phyloP scores from a whole-genome alignment of 2,113 vertebrate genomes.

The Pseudopipra pipra region DNA sequence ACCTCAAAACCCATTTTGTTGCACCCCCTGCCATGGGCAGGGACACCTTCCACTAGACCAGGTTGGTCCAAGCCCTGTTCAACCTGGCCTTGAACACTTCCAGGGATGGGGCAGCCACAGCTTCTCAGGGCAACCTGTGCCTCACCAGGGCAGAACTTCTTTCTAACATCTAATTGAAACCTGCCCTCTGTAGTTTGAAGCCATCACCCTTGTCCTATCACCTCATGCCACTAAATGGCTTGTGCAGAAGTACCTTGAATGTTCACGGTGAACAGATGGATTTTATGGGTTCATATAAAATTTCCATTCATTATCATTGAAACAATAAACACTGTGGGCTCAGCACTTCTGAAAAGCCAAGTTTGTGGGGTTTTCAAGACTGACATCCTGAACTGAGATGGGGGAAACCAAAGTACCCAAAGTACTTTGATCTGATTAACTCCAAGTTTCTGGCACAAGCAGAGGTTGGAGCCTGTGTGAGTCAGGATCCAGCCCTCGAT shows the following conservation, averaged over 20 bases:
- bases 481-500: fast-evolving
- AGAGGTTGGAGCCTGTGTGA: not conserved
- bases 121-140: not conserved
- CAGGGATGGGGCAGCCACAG: not conserved
- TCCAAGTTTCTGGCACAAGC: not conserved
- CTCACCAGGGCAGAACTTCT: not conserved
- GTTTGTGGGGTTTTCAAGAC: not conserved
- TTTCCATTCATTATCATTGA: not conserved
- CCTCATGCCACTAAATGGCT: not conserved
- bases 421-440: not conserved
- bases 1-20: fast-evolving
- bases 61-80: fast-evolving
- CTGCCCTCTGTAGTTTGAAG: not conserved
- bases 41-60: not conserved
- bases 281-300: not conserved
- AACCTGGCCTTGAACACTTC: fast-evolving
- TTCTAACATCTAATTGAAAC: not conserved
- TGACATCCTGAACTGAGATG: not conserved
- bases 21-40: not conserved
- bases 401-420: not conserved
- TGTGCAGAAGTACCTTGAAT: not conserved
- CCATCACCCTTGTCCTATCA: not conserved
- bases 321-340: not conserved
- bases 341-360: not conserved
- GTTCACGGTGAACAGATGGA: not conserved